phyloP scores from a whole-genome alignment of 1,140 invertebrate species.

The Lethocerus indicus region DNA sequence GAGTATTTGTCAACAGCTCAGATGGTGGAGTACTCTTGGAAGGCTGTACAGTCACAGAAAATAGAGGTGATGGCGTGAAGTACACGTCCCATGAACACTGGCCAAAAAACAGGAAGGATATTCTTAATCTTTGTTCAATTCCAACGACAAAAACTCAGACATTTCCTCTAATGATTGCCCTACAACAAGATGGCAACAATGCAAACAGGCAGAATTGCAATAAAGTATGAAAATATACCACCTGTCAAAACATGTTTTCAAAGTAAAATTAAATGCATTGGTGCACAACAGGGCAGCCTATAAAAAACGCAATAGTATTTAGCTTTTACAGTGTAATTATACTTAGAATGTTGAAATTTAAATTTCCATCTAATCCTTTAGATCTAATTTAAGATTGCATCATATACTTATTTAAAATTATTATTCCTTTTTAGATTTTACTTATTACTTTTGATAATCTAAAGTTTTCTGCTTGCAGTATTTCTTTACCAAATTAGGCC shows the following conservation, averaged over 20 bases:
- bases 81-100: slow-evolving; percentile 64
- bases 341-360: too few relatives aligned
- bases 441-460: slow-evolving; percentile 7
- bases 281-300: too few relatives aligned
- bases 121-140: slow-evolving; percentile 68
- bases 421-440: background rate
- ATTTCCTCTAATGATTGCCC: slow-evolving; percentile 57
- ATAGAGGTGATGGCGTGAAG: slow-evolving; percentile 71
- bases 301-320: too few relatives aligned
- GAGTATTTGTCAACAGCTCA: slow-evolving; percentile 76
- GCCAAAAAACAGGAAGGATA: slow-evolving; percentile 49
- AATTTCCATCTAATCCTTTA: too few relatives aligned
- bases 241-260: too few relatives aligned
- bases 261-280: too few relatives aligned
- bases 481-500: slow-evolving; percentile 56
- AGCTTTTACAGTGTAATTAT: too few relatives aligned
- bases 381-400: background rate
- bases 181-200: slow-evolving; percentile 55
- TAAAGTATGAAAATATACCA: too few relatives aligned
- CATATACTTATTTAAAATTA: background rate
- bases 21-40: slow-evolving; percentile 54
- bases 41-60: slow-evolving; percentile 53
- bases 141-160: slow-evolving; percentile 64
- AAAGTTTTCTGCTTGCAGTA: slow-evolving; percentile 24
- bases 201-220: slow-evolving; percentile 45